A percentile compares a stretch with the other conserved stretches of the same genome.
Conservation (phyloP, 2,797 vertebrate species). For the Epinephelus malabaricus region DNA sequence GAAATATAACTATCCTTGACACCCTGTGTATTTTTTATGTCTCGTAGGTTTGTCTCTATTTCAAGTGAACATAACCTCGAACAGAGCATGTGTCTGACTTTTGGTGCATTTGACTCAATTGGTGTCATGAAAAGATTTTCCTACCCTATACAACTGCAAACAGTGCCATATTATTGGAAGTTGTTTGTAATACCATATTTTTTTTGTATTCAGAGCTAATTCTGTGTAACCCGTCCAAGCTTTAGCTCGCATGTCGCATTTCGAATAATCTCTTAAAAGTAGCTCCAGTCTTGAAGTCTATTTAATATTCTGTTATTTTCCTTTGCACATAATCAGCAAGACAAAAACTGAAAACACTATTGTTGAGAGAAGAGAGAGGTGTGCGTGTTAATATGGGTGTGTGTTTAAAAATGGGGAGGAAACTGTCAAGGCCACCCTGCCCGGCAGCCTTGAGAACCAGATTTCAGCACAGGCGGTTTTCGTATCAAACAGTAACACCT, state of each 20-base stretch:
- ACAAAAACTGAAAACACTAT: not conserved
- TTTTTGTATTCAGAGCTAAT: not conserved
- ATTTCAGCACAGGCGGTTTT: constrained; percentile 5
- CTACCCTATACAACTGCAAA: not conserved
- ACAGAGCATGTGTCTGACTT: not conserved
- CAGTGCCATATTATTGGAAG: not conserved
- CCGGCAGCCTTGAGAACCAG: constrained; percentile 15
- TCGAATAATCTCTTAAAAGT: not conserved
- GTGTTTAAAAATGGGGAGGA: constrained; percentile 22
- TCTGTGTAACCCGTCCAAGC: not conserved
- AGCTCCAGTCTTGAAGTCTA: not conserved
- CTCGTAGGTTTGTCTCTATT: not conserved
- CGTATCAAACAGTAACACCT: constrained; percentile 12
- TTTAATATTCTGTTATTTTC: not conserved
- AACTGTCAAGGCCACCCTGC: constrained; percentile 23
- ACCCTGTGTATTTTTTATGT: not conserved
- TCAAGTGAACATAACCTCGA: not conserved
- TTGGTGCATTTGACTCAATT: not conserved
- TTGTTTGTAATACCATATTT: not conserved
- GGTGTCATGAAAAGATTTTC: not conserved
- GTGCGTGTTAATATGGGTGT: not conserved
- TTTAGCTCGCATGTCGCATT: no score
- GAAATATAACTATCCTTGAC: not conserved
- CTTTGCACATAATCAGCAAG: not conserved
- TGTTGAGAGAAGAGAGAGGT: not conserved